Evolutionary conservation across 2,113 vertebrate species (phyloP).

Genomic region (Amblyopsis rosae): DNA sequence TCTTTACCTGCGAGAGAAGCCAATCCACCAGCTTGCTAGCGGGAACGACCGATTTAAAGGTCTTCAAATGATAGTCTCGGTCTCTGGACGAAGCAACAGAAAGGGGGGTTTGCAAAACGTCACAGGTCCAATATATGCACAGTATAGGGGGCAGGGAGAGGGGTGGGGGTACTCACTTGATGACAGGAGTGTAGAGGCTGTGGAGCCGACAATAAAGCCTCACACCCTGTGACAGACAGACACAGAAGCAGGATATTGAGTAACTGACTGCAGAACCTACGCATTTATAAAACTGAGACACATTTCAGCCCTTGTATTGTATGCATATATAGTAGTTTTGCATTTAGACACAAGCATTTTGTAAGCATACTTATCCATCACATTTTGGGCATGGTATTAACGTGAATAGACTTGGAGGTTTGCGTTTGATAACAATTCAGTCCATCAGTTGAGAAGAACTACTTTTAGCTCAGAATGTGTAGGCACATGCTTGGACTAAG

Average conservation of each 20-base stretch:
- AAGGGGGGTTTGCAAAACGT: not conserved
- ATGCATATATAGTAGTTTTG: too few relatives aligned
- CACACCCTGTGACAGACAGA: slow-evolving; percentile 83
- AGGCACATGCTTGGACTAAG: too few relatives aligned
- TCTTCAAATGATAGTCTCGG: slow-evolving; percentile 95
- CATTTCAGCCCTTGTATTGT: too few relatives aligned
- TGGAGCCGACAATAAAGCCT: slow-evolving; percentile 97
- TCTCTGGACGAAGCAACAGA: slow-evolving; percentile 76
- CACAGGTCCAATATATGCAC: too few relatives aligned
- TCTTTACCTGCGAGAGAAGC: slow-evolving; percentile 90
- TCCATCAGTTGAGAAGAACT: too few relatives aligned
- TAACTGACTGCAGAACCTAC: slow-evolving; percentile 16
- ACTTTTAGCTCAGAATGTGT: too few relatives aligned
- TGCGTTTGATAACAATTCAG: too few relatives aligned
- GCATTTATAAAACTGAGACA: slow-evolving; percentile 9
- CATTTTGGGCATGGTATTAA: too few relatives aligned
- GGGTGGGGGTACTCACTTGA: slow-evolving; percentile 89
- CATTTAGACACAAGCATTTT: too few relatives aligned
- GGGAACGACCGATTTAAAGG: slow-evolving; percentile 95
- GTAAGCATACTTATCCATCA: too few relatives aligned
- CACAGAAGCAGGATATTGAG: slow-evolving; percentile 34
- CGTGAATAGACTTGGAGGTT: too few relatives aligned
- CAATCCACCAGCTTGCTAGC: slow-evolving; percentile 96
- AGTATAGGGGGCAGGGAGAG: slow-evolving; percentile 25
- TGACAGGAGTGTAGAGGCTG: slow-evolving; percentile 89